Evolutionary conservation across 2,113 vertebrate genomes (phyloP).

Genomic region (Plecturocebus donacophilus): DNA sequence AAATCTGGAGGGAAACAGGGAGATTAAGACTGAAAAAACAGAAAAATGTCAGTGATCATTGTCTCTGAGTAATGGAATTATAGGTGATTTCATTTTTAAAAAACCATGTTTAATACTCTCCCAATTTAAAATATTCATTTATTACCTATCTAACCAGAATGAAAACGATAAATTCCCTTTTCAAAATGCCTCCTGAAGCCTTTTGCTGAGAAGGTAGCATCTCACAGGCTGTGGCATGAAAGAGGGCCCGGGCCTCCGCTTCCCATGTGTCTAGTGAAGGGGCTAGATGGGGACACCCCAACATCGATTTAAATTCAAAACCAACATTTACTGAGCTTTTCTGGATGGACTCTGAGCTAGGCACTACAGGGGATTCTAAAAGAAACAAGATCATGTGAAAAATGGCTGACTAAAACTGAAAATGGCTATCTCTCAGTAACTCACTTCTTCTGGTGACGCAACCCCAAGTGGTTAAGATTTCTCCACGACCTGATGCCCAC

Average conservation of each 20-base stretch:
- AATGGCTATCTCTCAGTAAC: not conserved
- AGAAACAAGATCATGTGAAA: not conserved
- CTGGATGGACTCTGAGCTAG: not conserved
- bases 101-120: not conserved
- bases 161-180: not conserved
- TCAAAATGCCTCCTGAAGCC: not conserved
- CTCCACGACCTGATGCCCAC: constrained; percentile 26
- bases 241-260: not conserved
- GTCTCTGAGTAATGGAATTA: not conserved
- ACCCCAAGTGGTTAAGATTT: not conserved
- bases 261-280: not conserved
- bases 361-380: not conserved
- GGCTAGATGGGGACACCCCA: not conserved
- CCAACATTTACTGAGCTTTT: not conserved
- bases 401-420: not conserved
- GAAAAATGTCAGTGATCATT: not conserved
- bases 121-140: not conserved
- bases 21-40: not conserved
- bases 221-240: not conserved
- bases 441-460: not conserved
- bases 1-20: not conserved
- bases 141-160: not conserved
- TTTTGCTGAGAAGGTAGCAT: not conserved
- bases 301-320: not conserved
- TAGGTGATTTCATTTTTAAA: not conserved